Conservation (phyloP, 1,140 invertebrate species). For the Cydia pomonella region DNA sequence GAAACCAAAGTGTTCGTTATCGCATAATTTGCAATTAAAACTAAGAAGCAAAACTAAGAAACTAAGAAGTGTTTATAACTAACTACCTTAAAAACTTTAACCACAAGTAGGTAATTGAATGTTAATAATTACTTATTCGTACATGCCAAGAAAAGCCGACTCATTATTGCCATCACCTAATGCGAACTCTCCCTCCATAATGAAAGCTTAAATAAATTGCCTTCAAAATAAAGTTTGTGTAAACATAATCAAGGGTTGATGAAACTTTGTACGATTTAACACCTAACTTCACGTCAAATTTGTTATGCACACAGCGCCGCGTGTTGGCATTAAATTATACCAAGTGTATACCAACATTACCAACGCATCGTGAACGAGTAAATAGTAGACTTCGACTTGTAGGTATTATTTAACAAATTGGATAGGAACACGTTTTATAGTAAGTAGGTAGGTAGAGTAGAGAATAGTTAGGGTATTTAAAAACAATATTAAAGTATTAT, state of each 20-base stretch:
- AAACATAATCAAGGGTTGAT: slow-evolving; percentile 18
- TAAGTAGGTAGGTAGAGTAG: too few relatives aligned
- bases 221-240: slow-evolving; percentile 17
- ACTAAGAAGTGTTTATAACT: too few relatives aligned
- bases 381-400: background rate
- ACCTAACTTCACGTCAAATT: slow-evolving; percentile 29
- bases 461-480: too few relatives aligned
- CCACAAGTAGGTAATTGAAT: too few relatives aligned
- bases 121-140: too few relatives aligned
- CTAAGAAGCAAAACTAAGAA: too few relatives aligned
- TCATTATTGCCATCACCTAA: too few relatives aligned
- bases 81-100: too few relatives aligned
- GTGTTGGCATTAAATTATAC: slow-evolving; percentile 20
- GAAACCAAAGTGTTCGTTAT: too few relatives aligned
- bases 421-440: background rate
- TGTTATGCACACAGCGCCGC: slow-evolving; percentile 26
- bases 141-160: too few relatives aligned
- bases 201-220: background rate
- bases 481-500: too few relatives aligned
- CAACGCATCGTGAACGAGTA: slow-evolving; percentile 20
- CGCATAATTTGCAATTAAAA: too few relatives aligned
- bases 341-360: background rate
- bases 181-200: background rate
- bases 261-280: slow-evolving; percentile 20
- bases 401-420: background rate